Percentiles rank a stretch among this genome's conserved stretches.
phyloP scores from a whole-genome alignment of 2,888 invertebrate species.

The Melanophora roralis region DNA sequence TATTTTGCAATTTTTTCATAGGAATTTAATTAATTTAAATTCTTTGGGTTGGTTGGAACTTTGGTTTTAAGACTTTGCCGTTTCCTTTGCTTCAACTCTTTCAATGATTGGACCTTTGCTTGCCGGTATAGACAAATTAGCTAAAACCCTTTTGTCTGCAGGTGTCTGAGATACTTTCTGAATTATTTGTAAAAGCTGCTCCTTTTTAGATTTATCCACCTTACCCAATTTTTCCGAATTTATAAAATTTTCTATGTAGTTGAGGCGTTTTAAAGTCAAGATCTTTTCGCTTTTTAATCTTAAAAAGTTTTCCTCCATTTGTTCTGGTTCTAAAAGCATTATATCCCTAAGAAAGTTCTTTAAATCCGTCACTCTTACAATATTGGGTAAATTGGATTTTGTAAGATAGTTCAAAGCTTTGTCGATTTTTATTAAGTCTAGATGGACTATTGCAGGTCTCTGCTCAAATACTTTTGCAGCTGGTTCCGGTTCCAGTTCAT shows the following conservation, averaged over 20 bases:
- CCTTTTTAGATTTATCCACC: neutral
- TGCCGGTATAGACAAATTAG: neutral
- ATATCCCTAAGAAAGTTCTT: slow-evolving; percentile 29
- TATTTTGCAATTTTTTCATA: neutral
- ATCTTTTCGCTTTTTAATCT: neutral
- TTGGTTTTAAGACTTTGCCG: too few relatives aligned
- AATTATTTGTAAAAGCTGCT: neutral
- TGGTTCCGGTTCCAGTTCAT: too few relatives aligned
- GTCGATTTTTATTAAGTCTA: slow-evolving; percentile 15
- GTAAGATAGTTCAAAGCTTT: slow-evolving; percentile 17
- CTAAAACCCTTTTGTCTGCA: neutral
- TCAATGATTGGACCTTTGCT: slow-evolving; percentile 9
- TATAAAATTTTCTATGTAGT: slow-evolving; percentile 21
- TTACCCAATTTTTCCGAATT: slow-evolving; percentile 4
- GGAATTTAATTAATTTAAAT: too few relatives aligned
- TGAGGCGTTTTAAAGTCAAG: slow-evolving; percentile 3
- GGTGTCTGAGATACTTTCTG: neutral
- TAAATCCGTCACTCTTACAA: slow-evolving; percentile 25
- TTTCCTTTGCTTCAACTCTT: neutral
- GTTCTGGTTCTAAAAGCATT: neutral
- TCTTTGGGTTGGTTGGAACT: too few relatives aligned
- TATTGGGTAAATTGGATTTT: slow-evolving; percentile 29
- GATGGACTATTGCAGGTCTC: neutral
- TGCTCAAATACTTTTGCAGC: too few relatives aligned
- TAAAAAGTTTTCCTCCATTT: slow-evolving; percentile 4